Evolutionary conservation across 2,113 vertebrate genomes (phyloP).

Genomic region (Chiloscyllium plagiosum): DNA sequence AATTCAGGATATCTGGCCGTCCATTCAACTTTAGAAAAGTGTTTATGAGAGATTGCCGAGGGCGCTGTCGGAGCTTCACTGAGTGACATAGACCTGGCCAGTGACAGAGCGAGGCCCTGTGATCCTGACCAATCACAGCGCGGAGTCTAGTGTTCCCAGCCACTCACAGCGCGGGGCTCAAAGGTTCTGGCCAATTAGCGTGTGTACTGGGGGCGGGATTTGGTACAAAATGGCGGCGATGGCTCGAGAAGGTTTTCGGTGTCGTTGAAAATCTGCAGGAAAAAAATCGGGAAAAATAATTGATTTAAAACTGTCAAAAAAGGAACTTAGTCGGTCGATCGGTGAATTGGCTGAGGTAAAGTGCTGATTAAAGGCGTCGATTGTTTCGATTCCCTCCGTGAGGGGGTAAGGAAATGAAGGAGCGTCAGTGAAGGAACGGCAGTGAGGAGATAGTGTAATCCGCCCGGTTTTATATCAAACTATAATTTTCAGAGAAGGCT

Average conservation of each 20-base stretch:
- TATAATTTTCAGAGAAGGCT: background rate
- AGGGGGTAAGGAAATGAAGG: background rate
- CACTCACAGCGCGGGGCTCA: background rate
- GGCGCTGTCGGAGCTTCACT: background rate
- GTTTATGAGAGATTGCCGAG: background rate
- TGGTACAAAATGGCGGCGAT: conserved; percentile 23
- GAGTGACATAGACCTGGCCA: background rate
- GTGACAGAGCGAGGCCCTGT: background rate
- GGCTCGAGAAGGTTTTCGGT: background rate
- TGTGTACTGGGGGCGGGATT: background rate
- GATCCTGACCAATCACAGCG: background rate
- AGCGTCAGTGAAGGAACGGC: background rate
- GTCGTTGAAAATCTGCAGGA: background rate
- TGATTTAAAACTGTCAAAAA: background rate
- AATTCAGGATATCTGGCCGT: background rate
- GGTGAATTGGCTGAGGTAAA: background rate
- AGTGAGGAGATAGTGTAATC: background rate
- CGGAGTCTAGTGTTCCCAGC: background rate
- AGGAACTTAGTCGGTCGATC: background rate
- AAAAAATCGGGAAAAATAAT: background rate
- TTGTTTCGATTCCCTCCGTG: background rate
- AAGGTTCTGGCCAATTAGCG: background rate
- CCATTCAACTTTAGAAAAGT: background rate
- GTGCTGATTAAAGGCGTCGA: background rate
- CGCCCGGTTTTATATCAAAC: background rate